Evolutionary conservation across 2,888 invertebrate species (phyloP), one percentile per base, ranked within the genome.

Genomic region (Ceramica pisi): DNA sequence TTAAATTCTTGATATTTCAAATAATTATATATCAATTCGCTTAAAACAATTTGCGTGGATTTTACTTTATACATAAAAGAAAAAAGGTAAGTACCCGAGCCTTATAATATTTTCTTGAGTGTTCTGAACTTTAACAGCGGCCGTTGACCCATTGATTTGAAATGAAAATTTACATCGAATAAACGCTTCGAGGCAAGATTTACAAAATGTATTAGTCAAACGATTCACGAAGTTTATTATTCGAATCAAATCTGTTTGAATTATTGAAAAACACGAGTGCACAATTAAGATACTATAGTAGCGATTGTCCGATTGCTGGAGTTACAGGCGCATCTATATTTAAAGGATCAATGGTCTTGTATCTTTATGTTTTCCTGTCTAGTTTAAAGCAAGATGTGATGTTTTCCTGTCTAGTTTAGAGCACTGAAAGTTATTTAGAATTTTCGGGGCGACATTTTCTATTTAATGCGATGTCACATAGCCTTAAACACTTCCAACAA

Each of bases 61-160:
- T 66, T 67, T n/a, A 48, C 31, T 76, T 35, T 21, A 16, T 61
- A 65, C 7, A 50, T 81, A 46, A 67, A 81, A 67, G 51, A 50
- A 71, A 60, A 71, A n/a, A n/a, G n/a, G n/a, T n/a, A n/a, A n/a
- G n/a, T 57, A 50, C n/a, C 44, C 57, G 31, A 78, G 53, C 70
- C 46, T 44, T 31, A 63, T 51, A 51, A 70, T 67, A 55, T 38
- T 65, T 80, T 80, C 31, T 68, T 53, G 55, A 70, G 67, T 66
- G 62, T 78, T 65, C 5, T 67, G 62, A 81, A 67, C 69, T 69
- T 59, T 51, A 26, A 19, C 16, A 61, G 41, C 53, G 71, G 67
- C 21, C 71, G 60, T 79, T 75, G 74, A 82, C 79, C 66, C 55
- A 65, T 57, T 60, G 55, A 38, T 71, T 65, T 65, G 10, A 56